Conservation (phyloP, 2,888 invertebrate species). For the Leptinotarsa rubiginosa region DNA sequence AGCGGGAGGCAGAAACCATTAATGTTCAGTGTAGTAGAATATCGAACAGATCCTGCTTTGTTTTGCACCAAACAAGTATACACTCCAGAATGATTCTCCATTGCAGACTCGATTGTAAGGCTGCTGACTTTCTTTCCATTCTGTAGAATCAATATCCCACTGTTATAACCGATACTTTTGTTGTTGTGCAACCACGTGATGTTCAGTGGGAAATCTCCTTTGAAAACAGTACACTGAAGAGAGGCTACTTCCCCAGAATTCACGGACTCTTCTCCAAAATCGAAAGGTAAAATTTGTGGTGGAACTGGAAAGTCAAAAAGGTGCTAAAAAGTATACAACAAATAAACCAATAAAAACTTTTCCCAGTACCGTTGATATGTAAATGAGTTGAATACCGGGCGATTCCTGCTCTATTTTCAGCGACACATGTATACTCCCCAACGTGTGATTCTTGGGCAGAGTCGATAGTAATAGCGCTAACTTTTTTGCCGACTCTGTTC, state of each 20-base stretch:
- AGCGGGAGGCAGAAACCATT: conserved; percentile 69
- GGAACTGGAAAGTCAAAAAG: conserved; percentile 55
- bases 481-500: conserved; percentile 67
- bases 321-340: conserved; percentile 36
- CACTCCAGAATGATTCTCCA: conserved; percentile 72
- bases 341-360: neutral
- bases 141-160: conserved; percentile 64
- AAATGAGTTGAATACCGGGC: conserved; percentile 73
- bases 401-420: conserved; percentile 76
- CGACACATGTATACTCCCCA: conserved; percentile 81
- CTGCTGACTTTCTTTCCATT: conserved; percentile 68
- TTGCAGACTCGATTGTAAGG: conserved; percentile 71
- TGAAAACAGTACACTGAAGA: conserved; percentile 74
- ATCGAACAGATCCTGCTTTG: conserved; percentile 68
- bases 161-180: conserved; percentile 56
- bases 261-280: conserved; percentile 78
- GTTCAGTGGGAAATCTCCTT: conserved; percentile 82
- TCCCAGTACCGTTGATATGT: conserved; percentile 74
- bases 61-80: conserved; percentile 75
- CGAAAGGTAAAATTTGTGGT: conserved; percentile 75
- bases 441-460: conserved; percentile 78
- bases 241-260: conserved; percentile 60
- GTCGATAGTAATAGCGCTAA: conserved; percentile 77
- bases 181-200: conserved; percentile 78
- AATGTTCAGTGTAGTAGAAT: conserved; percentile 74